These are phyloP conservation scores for Crotalus horridus DNA, from an alignment of 2,113 vertebrate genomes.

Conservation along the genomic window DNA sequence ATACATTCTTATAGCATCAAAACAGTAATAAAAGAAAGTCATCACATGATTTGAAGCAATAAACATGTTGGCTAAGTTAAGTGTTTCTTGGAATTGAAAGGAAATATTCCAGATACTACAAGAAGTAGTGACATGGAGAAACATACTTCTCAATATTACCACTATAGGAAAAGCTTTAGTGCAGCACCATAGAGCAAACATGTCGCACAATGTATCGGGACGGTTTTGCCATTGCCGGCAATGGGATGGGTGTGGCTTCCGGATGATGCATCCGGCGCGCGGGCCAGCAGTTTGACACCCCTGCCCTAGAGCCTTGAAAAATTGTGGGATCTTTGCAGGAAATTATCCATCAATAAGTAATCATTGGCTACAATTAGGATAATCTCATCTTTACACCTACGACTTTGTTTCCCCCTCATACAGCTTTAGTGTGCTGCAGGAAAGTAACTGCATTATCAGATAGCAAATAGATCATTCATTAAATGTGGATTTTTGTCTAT, in stretches of 20 bases:
- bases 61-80: not conserved
- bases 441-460: not conserved
- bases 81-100: not conserved
- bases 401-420: conserved; percentile 12
- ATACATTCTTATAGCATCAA: not conserved
- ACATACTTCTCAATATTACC: not conserved
- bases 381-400: conserved; percentile 18
- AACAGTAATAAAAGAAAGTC: accelerated
- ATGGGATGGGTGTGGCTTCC: too few species aligned
- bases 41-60: not conserved
- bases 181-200: too few species aligned
- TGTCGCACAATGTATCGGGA: too few species aligned
- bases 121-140: not conserved
- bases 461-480: not conserved
- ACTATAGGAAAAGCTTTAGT: not conserved
- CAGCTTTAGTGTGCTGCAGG: conserved; percentile 1
- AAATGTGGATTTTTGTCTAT: not conserved
- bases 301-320: not conserved
- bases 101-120: not conserved
- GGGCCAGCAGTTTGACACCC: too few species aligned
- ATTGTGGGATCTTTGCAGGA: not conserved
- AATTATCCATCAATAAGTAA: conserved; percentile 30
- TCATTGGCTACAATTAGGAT: not conserved
- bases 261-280: too few species aligned
- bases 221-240: too few species aligned